A percentile compares a stretch with the other conserved stretches of the same genome.
phyloP scores from a whole-genome alignment of 2,113 vertebrate genomes.

The Balaenoptera acutorostrata region DNA sequence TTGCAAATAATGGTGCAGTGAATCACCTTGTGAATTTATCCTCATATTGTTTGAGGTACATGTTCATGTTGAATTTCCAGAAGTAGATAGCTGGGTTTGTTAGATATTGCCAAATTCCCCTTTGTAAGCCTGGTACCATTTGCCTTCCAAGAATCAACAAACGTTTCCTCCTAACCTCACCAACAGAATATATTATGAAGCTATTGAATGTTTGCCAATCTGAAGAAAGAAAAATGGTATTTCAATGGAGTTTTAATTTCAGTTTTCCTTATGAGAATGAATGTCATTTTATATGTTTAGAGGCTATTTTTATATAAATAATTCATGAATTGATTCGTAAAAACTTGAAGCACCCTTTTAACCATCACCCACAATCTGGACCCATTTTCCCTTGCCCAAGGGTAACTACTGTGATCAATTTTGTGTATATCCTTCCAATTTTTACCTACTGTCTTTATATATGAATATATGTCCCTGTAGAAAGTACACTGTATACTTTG shows the following conservation, averaged over 20 bases:
- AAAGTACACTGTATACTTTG: neutral
- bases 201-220: neutral
- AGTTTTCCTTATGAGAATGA: neutral
- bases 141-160: neutral
- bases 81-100: neutral
- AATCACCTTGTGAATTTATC: neutral
- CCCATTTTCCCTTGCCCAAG: neutral
- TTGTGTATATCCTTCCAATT: neutral
- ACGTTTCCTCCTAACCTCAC: neutral
- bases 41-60: neutral
- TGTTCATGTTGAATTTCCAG: neutral
- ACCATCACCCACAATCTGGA: neutral
- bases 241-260: neutral
- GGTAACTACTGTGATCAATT: neutral
- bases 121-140: neutral
- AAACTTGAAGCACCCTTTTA: neutral
- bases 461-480: neutral
- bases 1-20: neutral
- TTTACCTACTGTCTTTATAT: neutral
- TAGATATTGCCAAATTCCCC: neutral
- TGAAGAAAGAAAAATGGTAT: neutral
- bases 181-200: neutral
- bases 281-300: neutral
- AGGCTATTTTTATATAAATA: neutral
- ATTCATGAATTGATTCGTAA: neutral